Base-by-base conservation (phyloP, 64 coral and sea anemone species). In the Montipora foliosa region DNA sequence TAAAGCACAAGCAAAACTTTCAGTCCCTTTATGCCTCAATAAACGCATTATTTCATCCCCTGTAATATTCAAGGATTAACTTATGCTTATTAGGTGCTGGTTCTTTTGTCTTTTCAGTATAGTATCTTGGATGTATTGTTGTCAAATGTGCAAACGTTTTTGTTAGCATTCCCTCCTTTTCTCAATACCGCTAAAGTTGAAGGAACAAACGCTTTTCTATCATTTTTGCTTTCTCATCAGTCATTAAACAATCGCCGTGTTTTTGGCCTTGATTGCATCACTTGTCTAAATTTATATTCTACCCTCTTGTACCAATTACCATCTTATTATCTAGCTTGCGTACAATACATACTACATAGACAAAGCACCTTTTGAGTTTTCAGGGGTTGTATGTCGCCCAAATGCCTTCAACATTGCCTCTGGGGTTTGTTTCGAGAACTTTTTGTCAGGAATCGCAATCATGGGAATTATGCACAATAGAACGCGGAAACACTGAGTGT, bases 71-170 rank as follows among this genome's bases (percentile, higher is more conserved):
- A 67, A 84, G 60, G 71, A 86, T 71, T 72, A 71, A 86, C 82
- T 86, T 86, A 16, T 71, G 82, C 17, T 50, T 86, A 21, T 62
- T 86, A 86, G 59, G 82, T 86, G 82, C 48, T 46, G 66, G 6
- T 64, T 17, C 66, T 86, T 67, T 86, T 86, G 82, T 86, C 14
- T 7, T 83, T 83, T 67, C 25, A 21, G 45, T 49, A n/a, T 72
- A 64, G 17, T 86, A 44, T 50, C 82, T 10, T 14, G 4, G 46
- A 51, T 4, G 19, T 6, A 47, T 16, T 47, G 19, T 44, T 47
- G 17, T 48, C 60, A 50, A 48, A 15, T 72, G 82, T 86, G 66
- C 24, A 86, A 86, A 86, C 44, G 7, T 71, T 60, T 71, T 67
- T 67, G 62, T n/a, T 16, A 70, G 5, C 46, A 9, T 50, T 49